Evolutionary conservation across 2,113 vertebrate genomes (phyloP).

Genomic region (Bujurquina vittata): DNA sequence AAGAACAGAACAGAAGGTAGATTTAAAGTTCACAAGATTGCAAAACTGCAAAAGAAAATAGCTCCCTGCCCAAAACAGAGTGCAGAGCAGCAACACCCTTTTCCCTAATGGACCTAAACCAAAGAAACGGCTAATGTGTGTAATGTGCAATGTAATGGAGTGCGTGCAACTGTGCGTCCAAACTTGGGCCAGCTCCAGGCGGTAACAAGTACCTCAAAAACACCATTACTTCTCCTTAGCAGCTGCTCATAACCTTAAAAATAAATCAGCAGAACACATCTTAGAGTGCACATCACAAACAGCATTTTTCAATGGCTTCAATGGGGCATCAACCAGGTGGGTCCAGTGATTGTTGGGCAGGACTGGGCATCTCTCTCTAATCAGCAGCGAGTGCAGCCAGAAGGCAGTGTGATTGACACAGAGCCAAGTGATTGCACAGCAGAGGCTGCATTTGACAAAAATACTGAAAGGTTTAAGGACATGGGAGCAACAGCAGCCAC

Average conservation of each 20-base stretch:
- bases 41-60: not conserved
- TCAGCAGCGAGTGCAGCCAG: not conserved
- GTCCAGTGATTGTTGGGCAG: not conserved
- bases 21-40: not conserved
- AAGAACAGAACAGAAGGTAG: not conserved
- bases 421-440: not conserved
- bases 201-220: not conserved
- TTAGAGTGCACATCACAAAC: not conserved
- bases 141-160: too few relatives aligned
- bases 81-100: conserved; percentile 4
- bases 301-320: not conserved
- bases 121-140: not conserved
- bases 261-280: not conserved
- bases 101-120: not conserved
- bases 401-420: not conserved
- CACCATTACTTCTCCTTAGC: not conserved
- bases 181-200: not conserved
- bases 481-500: not conserved
- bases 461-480: not conserved
- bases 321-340: not conserved
- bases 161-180: not conserved
- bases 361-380: not conserved
- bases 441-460: not conserved
- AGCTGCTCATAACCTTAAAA: not conserved
- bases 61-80: not conserved